Evolutionary conservation across 2,888 invertebrate genomes (phyloP).

Genomic region (Cryptocephalus primarius): DNA sequence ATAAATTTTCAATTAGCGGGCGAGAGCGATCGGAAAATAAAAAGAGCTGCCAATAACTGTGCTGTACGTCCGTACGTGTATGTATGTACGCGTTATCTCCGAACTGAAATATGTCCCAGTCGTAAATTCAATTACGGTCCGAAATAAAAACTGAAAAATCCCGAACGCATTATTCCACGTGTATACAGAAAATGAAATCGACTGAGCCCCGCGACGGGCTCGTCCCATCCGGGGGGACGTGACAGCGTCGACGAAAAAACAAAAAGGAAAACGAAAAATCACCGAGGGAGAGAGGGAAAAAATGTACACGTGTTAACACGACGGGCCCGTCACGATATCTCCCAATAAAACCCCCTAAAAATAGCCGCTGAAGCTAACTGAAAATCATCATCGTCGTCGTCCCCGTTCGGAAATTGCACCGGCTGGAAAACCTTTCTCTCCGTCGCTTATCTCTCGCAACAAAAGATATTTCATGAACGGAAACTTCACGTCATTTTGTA

Average conservation of each 20-base stretch:
- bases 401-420: slow-evolving; percentile 29
- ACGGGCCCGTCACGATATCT: slow-evolving; percentile 29
- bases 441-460: slow-evolving; percentile 5
- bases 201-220: slow-evolving; percentile 21
- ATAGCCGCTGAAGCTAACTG: slow-evolving; percentile 20
- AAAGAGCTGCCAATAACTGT: slow-evolving; percentile 1
- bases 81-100: slow-evolving; percentile 11
- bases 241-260: too few relatives aligned
- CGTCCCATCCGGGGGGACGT: slow-evolving; percentile 12
- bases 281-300: slow-evolving; percentile 16
- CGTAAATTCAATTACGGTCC: slow-evolving; percentile 24
- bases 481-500: too few relatives aligned
- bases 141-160: slow-evolving; percentile 23
- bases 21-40: slow-evolving; percentile 6
- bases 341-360: slow-evolving; percentile 28
- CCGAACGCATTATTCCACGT: slow-evolving; percentile 17
- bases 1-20: slow-evolving; percentile 9
- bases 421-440: slow-evolving; percentile 20
- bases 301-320: slow-evolving; percentile 31
- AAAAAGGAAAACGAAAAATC: neutral
- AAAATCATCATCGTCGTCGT: slow-evolving; percentile 25
- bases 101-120: slow-evolving; percentile 22
- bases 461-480: slow-evolving; percentile 1
- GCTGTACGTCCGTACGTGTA: too few relatives aligned
- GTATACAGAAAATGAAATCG: slow-evolving; percentile 19